Base-by-base conservation (phyloP, 1,140 invertebrate genomes). In the Nixonia krombeini region DNA sequence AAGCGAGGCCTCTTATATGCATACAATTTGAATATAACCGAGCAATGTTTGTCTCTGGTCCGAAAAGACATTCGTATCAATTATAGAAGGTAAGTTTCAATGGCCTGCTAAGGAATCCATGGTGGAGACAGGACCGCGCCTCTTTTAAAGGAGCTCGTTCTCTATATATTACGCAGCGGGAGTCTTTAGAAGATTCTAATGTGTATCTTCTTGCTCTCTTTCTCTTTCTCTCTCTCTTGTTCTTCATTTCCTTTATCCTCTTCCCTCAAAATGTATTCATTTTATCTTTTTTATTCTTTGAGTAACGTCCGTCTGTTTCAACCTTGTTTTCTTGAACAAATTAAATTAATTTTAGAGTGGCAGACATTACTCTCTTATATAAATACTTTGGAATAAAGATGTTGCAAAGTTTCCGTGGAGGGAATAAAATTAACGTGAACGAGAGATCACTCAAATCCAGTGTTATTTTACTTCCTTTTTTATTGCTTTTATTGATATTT, bases 31-130 rank as follows among this genome's bases (percentile, higher is more conserved):
- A 72, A 72, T 72, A 72, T 69, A 72, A 66, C 50, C 70, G 37
- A 72, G 59, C 61, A 58, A 69, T 69, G 66, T 73, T 73, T 66
- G 70, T 66, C 52, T 56, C 29, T 50, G 52, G 41, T 35, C 70
- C 70, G 70, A 72, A 81, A 82, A 83, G 81, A 83, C 81, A 83
- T 85, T 81, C 83, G 78, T 85, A 85, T 85, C 83, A 85, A 85
- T 85, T 83, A 85, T 82, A 73, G 76, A 67, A 77, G 76, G 76
- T 75, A 69, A 66, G 68, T 67, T 69, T 69, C 61, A 69, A 72
- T 72, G 61, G 64, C 61, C 65, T 59, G 65, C 29, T 64, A 52
- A 58, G 50, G 64, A 65, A 64, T 65, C 68, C 57, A 17, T 56
- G 47, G 55, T 63, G 61, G 61, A 66, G 71, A 73, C 67, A 70